Conservation (phyloP, 1,140 invertebrate species). For the Proctacanthus coquilletti region DNA sequence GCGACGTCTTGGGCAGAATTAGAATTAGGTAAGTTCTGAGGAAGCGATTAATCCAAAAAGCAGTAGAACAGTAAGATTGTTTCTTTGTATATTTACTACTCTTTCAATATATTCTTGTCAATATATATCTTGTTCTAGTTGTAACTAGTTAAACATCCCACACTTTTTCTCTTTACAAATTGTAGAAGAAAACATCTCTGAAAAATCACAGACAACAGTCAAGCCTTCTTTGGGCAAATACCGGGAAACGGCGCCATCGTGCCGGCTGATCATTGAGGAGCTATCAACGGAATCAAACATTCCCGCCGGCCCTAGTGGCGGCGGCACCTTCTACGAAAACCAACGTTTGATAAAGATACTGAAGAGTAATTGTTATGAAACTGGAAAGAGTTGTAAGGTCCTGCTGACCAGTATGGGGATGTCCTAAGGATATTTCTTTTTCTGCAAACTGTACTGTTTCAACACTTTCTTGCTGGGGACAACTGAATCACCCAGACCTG, state of each 20-base stretch:
- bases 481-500: conserved; percentile 59
- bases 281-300: not conserved
- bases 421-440: conserved; percentile 27
- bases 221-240: conserved; percentile 12
- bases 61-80: no score
- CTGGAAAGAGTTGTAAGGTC: conserved; percentile 11
- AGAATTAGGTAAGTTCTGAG: no score
- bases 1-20: no score
- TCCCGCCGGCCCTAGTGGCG: conserved; percentile 1
- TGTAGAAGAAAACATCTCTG: no score
- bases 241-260: conserved; percentile 16
- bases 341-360: conserved; percentile 14
- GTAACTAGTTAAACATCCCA: no score
- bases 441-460: conserved; percentile 50
- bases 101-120: no score
- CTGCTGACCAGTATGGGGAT: conserved; percentile 15
- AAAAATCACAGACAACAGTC: not conserved
- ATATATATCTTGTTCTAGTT: no score
- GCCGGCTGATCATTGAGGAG: conserved; percentile 11
- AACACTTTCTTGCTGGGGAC: conserved; percentile 73
- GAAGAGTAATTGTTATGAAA: conserved; percentile 12
- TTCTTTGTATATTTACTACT: no score
- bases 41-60: no score
- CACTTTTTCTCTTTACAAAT: no score
- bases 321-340: not conserved